Percentiles rank a stretch among this genome's conserved stretches.
Conservation (phyloP, 2,797 vertebrate genomes). For the Malurus leucopterus region DNA sequence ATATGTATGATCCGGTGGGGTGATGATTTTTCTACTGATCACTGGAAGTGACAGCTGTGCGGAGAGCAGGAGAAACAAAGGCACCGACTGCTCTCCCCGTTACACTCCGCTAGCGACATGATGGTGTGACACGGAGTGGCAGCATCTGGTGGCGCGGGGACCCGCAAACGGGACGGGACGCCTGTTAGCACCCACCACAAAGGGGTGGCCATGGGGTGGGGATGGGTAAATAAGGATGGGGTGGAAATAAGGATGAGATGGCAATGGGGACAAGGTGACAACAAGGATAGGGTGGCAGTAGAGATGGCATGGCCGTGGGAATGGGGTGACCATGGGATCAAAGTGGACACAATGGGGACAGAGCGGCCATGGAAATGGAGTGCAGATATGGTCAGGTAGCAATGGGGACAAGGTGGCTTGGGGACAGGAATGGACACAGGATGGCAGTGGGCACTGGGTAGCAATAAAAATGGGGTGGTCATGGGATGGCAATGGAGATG, state of each 20-base stretch:
- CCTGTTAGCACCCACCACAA: slow-evolving; percentile 63
- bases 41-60: slow-evolving; percentile 75
- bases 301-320: fast-evolving
- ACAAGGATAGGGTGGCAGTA: fast-evolving
- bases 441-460: not conserved
- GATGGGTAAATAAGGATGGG: not conserved
- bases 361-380: no score
- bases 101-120: slow-evolving; percentile 59
- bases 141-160: slow-evolving; percentile 68
- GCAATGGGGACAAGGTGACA: fast-evolving
- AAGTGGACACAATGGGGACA: fast-evolving
- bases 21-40: slow-evolving; percentile 74
- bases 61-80: slow-evolving; percentile 65
- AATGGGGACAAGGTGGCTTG: fast-evolving
- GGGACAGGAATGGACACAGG: not conserved
- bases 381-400: not conserved
- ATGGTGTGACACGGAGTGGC: slow-evolving; percentile 51
- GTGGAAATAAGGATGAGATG: no score
- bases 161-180: not conserved
- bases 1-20: slow-evolving; percentile 74
- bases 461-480: not conserved
- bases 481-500: no score
- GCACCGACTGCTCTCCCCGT: slow-evolving; percentile 58
- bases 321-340: no score
- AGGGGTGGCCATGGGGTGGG: not conserved